Evolutionary conservation across 2,888 invertebrate genomes (phyloP), one percentile per base, ranked within the genome.

Genomic region (Emmelina monodactyla): DNA sequence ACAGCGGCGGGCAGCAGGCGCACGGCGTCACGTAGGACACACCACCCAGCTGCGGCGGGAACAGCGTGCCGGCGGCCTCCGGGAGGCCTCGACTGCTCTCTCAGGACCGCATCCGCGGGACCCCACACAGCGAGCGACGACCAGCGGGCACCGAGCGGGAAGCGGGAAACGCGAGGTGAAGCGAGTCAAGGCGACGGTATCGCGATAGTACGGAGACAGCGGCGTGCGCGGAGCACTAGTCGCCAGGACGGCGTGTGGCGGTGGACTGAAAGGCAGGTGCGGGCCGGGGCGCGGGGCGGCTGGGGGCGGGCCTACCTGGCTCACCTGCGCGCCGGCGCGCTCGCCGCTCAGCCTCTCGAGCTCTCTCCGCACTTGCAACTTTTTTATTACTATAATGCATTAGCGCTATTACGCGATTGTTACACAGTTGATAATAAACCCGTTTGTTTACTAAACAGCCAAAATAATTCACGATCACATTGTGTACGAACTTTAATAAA

Each of bases 61-160:
- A 79, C 79, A 79, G 78, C 76, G 78, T 78, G 79, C 61, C 75
- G 78, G 76, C 78, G 78, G 76, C 78, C 79, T 78, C 78, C 66
- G 56, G 47, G 79, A 78, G 78, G 78, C 79, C 79, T 71, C 63
- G 61, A 64, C 69, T 50, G 67, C 66, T 67, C 63, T 70, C 70
- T 75, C 55, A 76, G 71, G 72, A 75, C 72, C 76, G 75, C 78
- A 76, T 75, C 64, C 69, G 55, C 76, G 69, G 73, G 75, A 68
- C 64, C 67, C 64, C 62, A 59, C 58, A 63, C 49, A 61, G 49
- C 61, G 57, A 54, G 60, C 67, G 69, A 75, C 12, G 78, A 70
- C 71, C 64, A 42, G 60, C 63, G 42, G 53, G 52, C 53, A 66
- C 72, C 67, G 70, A 50, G 43, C 47, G 50, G 53, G 56, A 52